Percentiles rank a stretch among this genome's conserved stretches.
phyloP scores from a whole-genome alignment of 2,888 invertebrate species.

The Cylloceria caligata region DNA sequence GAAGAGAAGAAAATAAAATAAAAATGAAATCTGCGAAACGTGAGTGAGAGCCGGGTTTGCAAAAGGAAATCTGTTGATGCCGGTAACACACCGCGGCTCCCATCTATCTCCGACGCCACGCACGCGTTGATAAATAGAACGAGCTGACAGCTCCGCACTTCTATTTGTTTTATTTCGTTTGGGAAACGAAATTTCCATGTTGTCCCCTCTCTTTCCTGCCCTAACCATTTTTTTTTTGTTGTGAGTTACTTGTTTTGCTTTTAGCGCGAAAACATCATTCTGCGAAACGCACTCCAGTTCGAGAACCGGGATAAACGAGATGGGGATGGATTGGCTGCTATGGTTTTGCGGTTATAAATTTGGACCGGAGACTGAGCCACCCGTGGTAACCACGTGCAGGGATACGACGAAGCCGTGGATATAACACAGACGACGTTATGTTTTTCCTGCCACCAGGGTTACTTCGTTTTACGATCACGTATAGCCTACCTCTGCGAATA shows the following conservation, averaged over 20 bases:
- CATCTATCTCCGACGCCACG: slow-evolving; percentile 50
- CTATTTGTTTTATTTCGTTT: slow-evolving; percentile 36
- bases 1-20: not conserved
- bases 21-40: slow-evolving; percentile 32
- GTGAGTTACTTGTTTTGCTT: not conserved
- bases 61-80: slow-evolving; percentile 56
- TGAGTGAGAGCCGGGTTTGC: not conserved
- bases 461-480: slow-evolving; percentile 58
- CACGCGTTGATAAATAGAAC: slow-evolving; percentile 61
- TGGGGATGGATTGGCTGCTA: slow-evolving; percentile 7
- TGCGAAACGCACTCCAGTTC: slow-evolving; percentile 14
- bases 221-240: not conserved
- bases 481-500: slow-evolving; percentile 29
- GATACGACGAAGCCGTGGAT: slow-evolving; percentile 11
- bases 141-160: slow-evolving; percentile 28
- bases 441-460: not conserved
- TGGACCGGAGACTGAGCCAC: not conserved
- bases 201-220: not conserved
- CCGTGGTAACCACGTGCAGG: not conserved
- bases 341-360: slow-evolving; percentile 16
- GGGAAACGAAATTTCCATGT: slow-evolving; percentile 33
- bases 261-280: slow-evolving; percentile 13
- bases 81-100: slow-evolving; percentile 20
- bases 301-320: not conserved
- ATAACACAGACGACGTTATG: slow-evolving; percentile 15